Evolutionary conservation across 2,113 vertebrate genomes (phyloP), one percentile per base, ranked within the genome.

Genomic region (Gulo gulo): DNA sequence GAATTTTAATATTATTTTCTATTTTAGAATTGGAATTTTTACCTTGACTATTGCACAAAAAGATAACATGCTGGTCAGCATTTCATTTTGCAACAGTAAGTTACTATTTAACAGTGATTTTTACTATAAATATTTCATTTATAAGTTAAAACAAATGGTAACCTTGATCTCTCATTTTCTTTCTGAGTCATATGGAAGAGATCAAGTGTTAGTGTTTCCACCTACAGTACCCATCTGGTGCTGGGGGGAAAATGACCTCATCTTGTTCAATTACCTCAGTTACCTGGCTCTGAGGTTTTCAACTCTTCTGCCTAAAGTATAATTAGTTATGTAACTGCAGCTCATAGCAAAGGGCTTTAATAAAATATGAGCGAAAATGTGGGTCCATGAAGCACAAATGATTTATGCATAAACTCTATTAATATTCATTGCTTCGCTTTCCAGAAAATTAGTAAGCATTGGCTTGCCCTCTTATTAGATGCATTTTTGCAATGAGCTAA

Each of bases 341-440:
- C 55, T 89, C 29, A 57, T 15, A 7, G 78, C 36, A 94, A 57
- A 96, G 63, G 55, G 76, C 81, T 95, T 97, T 93, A 96, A 97
- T 94, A 97, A 97, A 95, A 95, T 42, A 93, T 92, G 95, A 98
- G 55, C 59, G 61, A 83, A 94, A 95, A 93, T 73, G 89, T 95
- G 69, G 34, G 78, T 91, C 78, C 65, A 88, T 76, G 91, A 95
- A 88, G 67, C 31, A 74, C 57, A 88, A 91, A 94, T 93, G 61
- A 91, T 91, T 95, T 85, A 91, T 92, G 55, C 73, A 93, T 87
- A 97, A 94, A 82, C 42, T 87, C 81, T 76, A 80, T 47, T 91
- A 84, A 74, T 50, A 93, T 50, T 85, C 57, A 91, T 45, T 92
- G 74, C 94, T 96, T 79, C 61, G 47, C 9, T 97, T 89, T 69